Evolutionary conservation across 2,888 invertebrate genomes (phyloP), one percentile per base, ranked within the genome.

Genomic region (Anoplius nigerrimus): DNA sequence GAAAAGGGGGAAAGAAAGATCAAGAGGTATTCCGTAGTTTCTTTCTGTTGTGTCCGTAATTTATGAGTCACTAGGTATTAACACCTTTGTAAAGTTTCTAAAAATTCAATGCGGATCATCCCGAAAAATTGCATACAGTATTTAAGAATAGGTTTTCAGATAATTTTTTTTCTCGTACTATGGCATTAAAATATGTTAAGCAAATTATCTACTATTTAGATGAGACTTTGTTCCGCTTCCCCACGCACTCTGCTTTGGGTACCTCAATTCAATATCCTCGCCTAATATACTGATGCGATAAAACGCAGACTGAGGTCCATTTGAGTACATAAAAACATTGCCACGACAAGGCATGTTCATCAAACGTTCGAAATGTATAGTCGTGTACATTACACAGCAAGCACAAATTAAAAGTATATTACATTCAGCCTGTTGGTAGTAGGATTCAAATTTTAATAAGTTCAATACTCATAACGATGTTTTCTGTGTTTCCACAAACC

Each of bases 401-500:
- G 80, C 72, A 64, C 75, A 75, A 74, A 82, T 74, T 71, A 75
- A 78, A 76, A 71, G 51, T 70, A 74, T 75, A 70, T 74, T 74
- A 70, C 69, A 73, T 73, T 69, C 62, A 79, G 72, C 76, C 76
- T 72, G 69, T 72, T 74, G 55, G 42, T 69, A 51, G 60, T 72
- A 66, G 68, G 68, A 71, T 78, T 72, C 58, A 74, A n/a, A 78
- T 72, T 78, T 82, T 75, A 71, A 75, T 75, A 72, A 76, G 64
- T 78, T 77, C 66, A 68, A 72, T 67, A 75, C 72, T 72, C 66
- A 75, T 74, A 75, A 80, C 66, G 72, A 62, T 77, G 72, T 74
- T 82, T 76, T 76, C 68, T 76, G 75, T 73, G 80, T 82, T 62
- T 79, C 78, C 84, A 83, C 77, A 81, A 75, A 76, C 78, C 74